These are phyloP conservation scores for Notoglanidium macrostoma DNA, from an alignment of 2,797 vertebrate genomes.

Conservation along the genomic window DNA sequence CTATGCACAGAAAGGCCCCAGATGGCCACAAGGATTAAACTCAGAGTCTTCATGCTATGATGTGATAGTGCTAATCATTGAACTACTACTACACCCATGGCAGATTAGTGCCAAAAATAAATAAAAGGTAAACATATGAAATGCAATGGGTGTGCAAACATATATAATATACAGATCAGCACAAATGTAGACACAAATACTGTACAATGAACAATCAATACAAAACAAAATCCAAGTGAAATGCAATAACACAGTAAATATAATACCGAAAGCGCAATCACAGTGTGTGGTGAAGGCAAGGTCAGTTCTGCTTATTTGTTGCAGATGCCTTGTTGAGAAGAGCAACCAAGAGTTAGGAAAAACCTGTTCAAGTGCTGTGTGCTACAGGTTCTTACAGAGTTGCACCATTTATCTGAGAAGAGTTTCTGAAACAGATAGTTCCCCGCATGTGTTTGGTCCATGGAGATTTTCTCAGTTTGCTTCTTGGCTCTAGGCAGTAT, in stretches of 20 bases:
- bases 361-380: neutral
- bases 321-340: neutral
- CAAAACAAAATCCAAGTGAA: neutral
- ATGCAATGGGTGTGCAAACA: neutral
- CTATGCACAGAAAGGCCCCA: too few species aligned
- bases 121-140: neutral
- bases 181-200: neutral
- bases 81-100: too few species aligned
- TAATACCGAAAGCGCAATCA: neutral
- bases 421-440: neutral
- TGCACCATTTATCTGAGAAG: neutral
- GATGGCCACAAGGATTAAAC: too few species aligned
- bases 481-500: slow-evolving; percentile 10
- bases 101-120: neutral
- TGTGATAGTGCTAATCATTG: too few species aligned
- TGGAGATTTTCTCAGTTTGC: neutral
- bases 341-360: neutral
- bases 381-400: neutral
- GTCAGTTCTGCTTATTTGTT: neutral
- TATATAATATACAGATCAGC: neutral
- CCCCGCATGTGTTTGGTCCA: neutral
- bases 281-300: neutral
- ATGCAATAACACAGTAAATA: neutral
- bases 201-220: neutral
- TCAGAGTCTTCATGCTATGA: too few species aligned